These are phyloP conservation scores for Chrysolina americana DNA, from an alignment of 2,888 invertebrate genomes.

Conservation along the genomic window DNA sequence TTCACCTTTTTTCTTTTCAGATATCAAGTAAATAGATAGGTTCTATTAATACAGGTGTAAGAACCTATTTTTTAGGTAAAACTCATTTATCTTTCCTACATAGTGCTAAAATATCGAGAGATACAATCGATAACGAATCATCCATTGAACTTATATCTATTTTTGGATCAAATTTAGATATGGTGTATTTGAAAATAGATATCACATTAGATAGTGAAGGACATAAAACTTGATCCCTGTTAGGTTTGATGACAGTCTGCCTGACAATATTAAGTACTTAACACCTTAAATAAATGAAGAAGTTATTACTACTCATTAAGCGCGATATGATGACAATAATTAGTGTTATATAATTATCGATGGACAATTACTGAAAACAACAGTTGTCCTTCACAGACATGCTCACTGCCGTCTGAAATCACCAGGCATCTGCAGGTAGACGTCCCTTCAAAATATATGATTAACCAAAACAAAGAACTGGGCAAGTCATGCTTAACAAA, in stretches of 20 bases:
- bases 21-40: too few species aligned
- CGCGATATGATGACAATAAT: not conserved
- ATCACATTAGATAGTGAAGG: too few species aligned
- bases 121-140: not conserved
- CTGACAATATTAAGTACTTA: not conserved
- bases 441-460: slow-evolving; percentile 21
- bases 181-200: not conserved
- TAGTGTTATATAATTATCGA: slow-evolving; percentile 11
- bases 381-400: slow-evolving; percentile 18
- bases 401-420: not conserved
- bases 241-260: too few species aligned
- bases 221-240: too few species aligned
- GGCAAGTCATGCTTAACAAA: slow-evolving; percentile 21
- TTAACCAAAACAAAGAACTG: slow-evolving; percentile 45
- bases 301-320: slow-evolving; percentile 3
- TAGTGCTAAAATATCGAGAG: not conserved
- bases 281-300: not conserved
- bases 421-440: slow-evolving; percentile 5
- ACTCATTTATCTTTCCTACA: too few species aligned
- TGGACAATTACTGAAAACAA: slow-evolving; percentile 8
- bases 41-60: too few species aligned
- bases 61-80: too few species aligned
- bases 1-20: too few species aligned
- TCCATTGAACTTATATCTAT: not conserved
- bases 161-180: not conserved